A percentile compares a stretch with the other conserved stretches of the same genome.
Conservation (phyloP, 2,888 invertebrate species). For the Scaptomyza polygonia region DNA sequence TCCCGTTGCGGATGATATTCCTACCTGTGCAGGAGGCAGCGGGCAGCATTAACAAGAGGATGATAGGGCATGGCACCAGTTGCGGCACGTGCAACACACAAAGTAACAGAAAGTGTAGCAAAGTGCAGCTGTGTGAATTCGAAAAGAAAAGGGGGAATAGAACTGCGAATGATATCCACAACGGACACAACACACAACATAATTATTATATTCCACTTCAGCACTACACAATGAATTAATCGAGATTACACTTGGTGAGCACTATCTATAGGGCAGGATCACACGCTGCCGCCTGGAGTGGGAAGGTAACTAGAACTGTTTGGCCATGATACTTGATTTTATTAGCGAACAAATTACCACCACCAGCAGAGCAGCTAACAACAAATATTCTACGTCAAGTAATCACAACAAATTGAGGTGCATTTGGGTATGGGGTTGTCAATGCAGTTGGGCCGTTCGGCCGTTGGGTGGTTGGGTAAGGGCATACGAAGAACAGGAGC, state of each 20-base stretch:
- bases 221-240: slow-evolving; percentile 72
- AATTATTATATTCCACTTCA: slow-evolving; percentile 82
- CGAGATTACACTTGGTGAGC: slow-evolving; percentile 76
- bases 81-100: slow-evolving; percentile 69
- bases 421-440: slow-evolving; percentile 21
- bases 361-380: slow-evolving; percentile 55
- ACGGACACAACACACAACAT: slow-evolving; percentile 55
- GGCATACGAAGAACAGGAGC: slow-evolving; percentile 20
- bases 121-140: slow-evolving; percentile 69
- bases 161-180: slow-evolving; percentile 42
- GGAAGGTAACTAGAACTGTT: slow-evolving; percentile 36
- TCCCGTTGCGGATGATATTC: slow-evolving; percentile 53
- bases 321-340: slow-evolving; percentile 80
- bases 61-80: slow-evolving; percentile 49
- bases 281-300: slow-evolving; percentile 44
- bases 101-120: slow-evolving; percentile 70
- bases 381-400: slow-evolving; percentile 56
- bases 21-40: slow-evolving; percentile 58
- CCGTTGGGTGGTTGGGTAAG: neutral
- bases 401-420: slow-evolving; percentile 78
- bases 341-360: slow-evolving; percentile 81
- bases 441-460: neutral
- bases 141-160: slow-evolving; percentile 10
- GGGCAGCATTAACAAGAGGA: slow-evolving; percentile 29
- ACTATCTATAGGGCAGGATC: slow-evolving; percentile 67